Conservation (phyloP, 2,113 vertebrate genomes). For the Urocitellus parryii region DNA sequence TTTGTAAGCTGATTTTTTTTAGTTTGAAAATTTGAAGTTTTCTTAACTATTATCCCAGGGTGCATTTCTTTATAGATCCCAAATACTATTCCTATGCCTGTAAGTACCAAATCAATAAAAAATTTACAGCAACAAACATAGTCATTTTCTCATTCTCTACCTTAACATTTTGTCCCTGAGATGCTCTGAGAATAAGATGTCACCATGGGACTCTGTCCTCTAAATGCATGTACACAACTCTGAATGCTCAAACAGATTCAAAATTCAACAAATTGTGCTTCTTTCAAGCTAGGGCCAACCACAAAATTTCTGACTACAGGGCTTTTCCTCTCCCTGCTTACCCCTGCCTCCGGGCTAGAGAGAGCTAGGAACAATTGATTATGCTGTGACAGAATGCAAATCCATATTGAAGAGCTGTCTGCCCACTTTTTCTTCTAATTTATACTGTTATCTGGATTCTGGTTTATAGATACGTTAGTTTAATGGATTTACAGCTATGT, state of each 20-base stretch:
- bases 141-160: neutral
- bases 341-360: neutral
- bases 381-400: neutral
- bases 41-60: neutral
- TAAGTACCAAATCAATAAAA: neutral
- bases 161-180: neutral
- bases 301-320: neutral
- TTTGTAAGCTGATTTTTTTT: neutral
- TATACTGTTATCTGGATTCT: neutral
- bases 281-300: neutral
- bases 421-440: neutral
- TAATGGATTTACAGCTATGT: neutral
- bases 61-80: neutral
- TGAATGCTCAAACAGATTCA: fast-evolving
- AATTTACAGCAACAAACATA: neutral
- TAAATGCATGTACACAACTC: neutral
- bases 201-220: neutral
- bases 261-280: neutral
- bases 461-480: neutral
- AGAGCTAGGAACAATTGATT: neutral
- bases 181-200: neutral
- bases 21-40: neutral
- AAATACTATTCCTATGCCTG: neutral
- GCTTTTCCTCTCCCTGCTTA: neutral
- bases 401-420: neutral